Evolutionary conservation across 2,888 invertebrate species (phyloP), one percentile per base, ranked within the genome.

Genomic region (Xestia c-nigrum): DNA sequence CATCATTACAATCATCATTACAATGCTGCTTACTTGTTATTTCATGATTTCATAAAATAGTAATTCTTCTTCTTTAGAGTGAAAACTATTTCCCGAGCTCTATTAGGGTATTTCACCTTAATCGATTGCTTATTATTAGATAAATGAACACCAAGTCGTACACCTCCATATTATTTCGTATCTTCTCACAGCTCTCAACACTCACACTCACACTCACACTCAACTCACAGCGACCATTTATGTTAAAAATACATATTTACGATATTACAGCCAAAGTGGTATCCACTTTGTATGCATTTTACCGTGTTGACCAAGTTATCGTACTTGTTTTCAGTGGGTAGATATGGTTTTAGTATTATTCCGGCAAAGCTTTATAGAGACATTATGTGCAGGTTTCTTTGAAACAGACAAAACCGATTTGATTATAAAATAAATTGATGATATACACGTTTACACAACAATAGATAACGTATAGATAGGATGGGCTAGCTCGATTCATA

Each of bases 251-350:
- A 65, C 57, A 76, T 79, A 86, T 78, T 72, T 81, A 83, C 68
- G 59, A 70, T 78, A 74, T 71, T 76, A 78, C 64, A 86, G 76
- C 80, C 78, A 86, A 76, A 88, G 57, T 78, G 74, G 47, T 79
- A 76, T 61, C 68, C 78, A 88, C 76, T 88, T 88, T 83, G 86
- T 80, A 88, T 80, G 84, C 80, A 79, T 79, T 81, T 83, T 88
- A 76, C 66, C 72, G 65, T 77, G 75, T 80, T 77, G 76, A 74
- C 77, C 69, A 80, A 80, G 80, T 78, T 88, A 86, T 85, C 57
- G 75, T 19, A 65, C 80, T 82, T 82, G 83, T 85, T 76, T 74
- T 74, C 68, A 75, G 86, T 87, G 83, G 83, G 84, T 80, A 76
- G 75, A 76, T 86, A 80, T 64, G 78, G 76, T 83, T 87, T 85